phyloP scores from a whole-genome alignment of 2,888 invertebrate species.

The Osmoderma eremita region DNA sequence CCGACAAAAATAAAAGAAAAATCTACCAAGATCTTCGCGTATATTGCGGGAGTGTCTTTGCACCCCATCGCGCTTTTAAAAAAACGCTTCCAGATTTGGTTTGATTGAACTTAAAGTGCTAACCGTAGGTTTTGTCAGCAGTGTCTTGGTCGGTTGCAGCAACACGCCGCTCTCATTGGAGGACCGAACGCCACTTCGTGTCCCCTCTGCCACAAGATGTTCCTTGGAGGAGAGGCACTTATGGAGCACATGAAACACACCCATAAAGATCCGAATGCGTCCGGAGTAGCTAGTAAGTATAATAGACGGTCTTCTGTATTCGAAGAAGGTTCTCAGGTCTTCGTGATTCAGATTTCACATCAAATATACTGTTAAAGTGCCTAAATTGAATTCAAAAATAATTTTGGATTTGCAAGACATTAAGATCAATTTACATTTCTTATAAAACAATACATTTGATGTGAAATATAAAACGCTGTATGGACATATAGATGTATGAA shows the following conservation, averaged over 20 bases:
- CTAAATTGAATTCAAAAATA: too few species aligned
- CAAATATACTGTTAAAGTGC: too few species aligned
- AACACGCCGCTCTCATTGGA: constrained; percentile 93
- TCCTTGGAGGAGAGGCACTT: constrained; percentile 90
- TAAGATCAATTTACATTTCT: too few species aligned
- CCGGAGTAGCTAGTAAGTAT: constrained; percentile 89
- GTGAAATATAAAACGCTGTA: too few species aligned
- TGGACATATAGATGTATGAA: too few species aligned
- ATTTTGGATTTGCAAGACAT: too few species aligned
- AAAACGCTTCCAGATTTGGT: constrained; percentile 51
- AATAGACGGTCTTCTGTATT: constrained; percentile 44
- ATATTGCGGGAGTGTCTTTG: background rate
- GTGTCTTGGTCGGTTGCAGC: constrained; percentile 95
- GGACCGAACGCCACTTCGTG: constrained; percentile 92
- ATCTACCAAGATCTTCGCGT: background rate
- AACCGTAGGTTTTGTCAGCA: constrained; percentile 71
- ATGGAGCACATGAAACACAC: constrained; percentile 97
- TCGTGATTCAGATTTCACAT: too few species aligned
- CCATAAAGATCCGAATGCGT: constrained; percentile 91
- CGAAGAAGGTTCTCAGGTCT: too few species aligned
- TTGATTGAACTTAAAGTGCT: constrained; percentile 52
- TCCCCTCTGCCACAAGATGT: constrained; percentile 93
- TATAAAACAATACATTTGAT: too few species aligned
- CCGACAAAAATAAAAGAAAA: constrained; percentile 19
- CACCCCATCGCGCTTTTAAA: background rate